Evolutionary conservation across 2,888 invertebrate genomes (phyloP), one percentile per base, ranked within the genome.

Genomic region (Therioaphis trifolii): DNA sequence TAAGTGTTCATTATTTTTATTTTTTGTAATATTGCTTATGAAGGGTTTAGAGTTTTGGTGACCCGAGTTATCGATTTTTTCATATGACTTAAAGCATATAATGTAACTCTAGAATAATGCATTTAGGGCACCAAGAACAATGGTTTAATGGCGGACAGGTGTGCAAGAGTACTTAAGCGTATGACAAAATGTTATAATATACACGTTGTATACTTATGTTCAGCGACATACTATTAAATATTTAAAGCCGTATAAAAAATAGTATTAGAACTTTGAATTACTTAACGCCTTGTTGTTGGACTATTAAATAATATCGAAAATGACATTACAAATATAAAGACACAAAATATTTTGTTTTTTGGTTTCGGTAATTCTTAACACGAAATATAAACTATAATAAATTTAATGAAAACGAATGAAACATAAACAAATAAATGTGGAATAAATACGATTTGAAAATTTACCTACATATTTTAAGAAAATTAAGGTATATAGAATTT

Each of bases 71-170:
- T 72, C 52, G 72, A 72, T 72, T 72, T 72, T 72, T 29, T 14
- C 21, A 14, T 2, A 21, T 7, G 49, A 18, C 18, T 46, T 14
- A 46, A 46, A 12, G 15, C 18, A 24, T 58, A 58, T 21, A 58
- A 21, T 21, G 21, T 58, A 21, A 58, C 12, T 7, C 24, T 71
- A 49, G 24, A 69, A 11, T 69, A 71, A 71, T 27, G 71, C 46
- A 46, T 71, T 71, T 46, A 49, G 71, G 24, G 27, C 46, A 46
- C 71, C 71, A 43, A 24, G 69, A 69, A 69, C 24, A 69, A 71
- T 46, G 46, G 71, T 71, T 49, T 71, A 71, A 71, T 71, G 71
- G 46, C 11, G 46, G 71, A 18, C 71, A 71, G 71, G 71, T 71
- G 46, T 46, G 46, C 69, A 43, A 43, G 43, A 69, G 69, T 69